Conservation (phyloP, 2,888 invertebrate species). For the Pachycephus smyrnensis region DNA sequence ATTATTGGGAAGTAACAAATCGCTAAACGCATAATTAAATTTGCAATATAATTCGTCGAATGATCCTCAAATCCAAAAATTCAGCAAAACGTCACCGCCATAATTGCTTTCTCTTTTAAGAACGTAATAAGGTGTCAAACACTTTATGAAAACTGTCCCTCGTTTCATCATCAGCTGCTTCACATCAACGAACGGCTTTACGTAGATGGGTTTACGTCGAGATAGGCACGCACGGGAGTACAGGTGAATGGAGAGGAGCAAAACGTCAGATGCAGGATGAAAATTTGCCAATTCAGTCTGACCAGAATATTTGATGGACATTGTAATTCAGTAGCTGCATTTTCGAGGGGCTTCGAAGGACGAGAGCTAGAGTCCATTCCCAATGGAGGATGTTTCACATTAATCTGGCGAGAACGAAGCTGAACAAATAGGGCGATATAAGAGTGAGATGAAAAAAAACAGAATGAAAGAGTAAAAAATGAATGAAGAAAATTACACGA, state of each 20-base stretch:
- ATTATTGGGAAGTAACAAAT: too few species aligned
- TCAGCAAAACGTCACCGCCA: too few species aligned
- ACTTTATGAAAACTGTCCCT: background rate
- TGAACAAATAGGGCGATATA: background rate
- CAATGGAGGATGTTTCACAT: background rate
- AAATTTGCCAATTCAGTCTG: background rate
- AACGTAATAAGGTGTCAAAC: background rate
- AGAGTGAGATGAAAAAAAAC: conserved; percentile 7
- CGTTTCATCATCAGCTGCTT: background rate
- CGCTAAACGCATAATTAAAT: background rate
- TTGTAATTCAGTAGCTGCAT: background rate
- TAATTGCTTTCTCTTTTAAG: background rate
- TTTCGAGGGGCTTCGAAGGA: background rate
- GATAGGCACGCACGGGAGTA: background rate
- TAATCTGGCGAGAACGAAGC: background rate
- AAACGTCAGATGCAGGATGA: background rate
- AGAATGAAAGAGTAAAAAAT: conserved; percentile 18
- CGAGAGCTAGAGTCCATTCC: background rate
- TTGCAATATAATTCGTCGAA: background rate
- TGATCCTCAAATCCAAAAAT: background rate
- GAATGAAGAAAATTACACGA: conserved; percentile 24
- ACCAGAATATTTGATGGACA: background rate
- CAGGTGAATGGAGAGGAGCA: background rate
- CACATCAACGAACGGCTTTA: background rate
- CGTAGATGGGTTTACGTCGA: background rate